Evolutionary conservation across 2,113 vertebrate species (phyloP), one percentile per base, ranked within the genome.

Genomic region (Machaerirhynchus nigripectus): DNA sequence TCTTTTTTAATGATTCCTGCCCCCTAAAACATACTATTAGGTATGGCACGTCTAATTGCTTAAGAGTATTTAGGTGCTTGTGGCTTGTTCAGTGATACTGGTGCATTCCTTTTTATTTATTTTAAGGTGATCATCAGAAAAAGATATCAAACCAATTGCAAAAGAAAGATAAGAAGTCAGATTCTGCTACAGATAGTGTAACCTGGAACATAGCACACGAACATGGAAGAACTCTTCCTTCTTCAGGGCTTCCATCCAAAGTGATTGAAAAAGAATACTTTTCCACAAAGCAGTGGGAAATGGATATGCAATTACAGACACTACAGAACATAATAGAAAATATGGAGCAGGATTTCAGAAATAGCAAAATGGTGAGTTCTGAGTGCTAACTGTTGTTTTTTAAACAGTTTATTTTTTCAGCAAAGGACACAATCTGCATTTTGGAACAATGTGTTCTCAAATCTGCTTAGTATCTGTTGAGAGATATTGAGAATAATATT

Each of bases 261-360:
- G 33, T 39, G 17, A 87, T 95, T 47, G 77, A n/a, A 49, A 96
- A 42, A 73, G 69, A 96, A 50, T 97, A 96, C 87, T 97, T 98
- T 92, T 97, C 97, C 7, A 94, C 97, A 63, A 98, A 97, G 64
- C 97, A 99, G 35, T 97, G 97, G 15, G 96, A 98, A 91, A 98
- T 99, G 91, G 98, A 99, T 52, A 75, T 93, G 44, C 98, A 98
- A 89, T 90, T 99, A 40, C 94, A 95, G 26, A 96, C 97, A 21
- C 93, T 99, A 24, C 98, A 99, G 96, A 97, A 93, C 63, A 98
- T 99, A 33, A 98, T 98, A 22, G 98, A 99, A 86, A 94, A 95
- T 87, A 98, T 99, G 95, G 99, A 99, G 83, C 96, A 83, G 67
- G 98, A 99, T 95, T 99, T 99, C 82, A 97, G 97, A 74, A 95